Evolutionary conservation across 2,888 invertebrate genomes (phyloP), one percentile per base, ranked within the genome.

Genomic region (Drosophila lutescens): DNA sequence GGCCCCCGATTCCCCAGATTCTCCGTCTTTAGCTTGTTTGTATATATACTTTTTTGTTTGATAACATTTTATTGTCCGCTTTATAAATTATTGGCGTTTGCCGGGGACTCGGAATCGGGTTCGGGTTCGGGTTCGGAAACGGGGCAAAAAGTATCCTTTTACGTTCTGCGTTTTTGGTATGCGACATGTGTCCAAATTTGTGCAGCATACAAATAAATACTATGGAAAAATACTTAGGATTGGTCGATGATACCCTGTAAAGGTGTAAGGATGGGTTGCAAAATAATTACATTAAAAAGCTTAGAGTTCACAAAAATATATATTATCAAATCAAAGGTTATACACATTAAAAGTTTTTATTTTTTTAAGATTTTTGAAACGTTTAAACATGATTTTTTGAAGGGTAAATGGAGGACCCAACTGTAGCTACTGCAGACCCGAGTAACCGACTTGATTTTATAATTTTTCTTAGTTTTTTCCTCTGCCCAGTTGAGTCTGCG

Each of bases 61-160:
- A 82, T 88, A 86, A 88, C 86, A 86, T 89, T 86, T 89, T 82
- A 87, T 87, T 86, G 89, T 89, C 79, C 77, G 85, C 88, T 86
- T 86, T 84, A 84, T 84, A 84, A 84, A 84, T 84, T 87, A 87
- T 85, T 89, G 89, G 86, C 88, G 89, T 87, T 87, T 84, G 84
- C 40, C 57, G 26, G 15, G 58, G 46, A 43, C 34, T 69, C 43
- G 66, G 51, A 38, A 55, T 57, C 57, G 58, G 30, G 8, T 30
- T 30, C 30, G 26, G 26, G 6, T 26, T 26, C 26, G 7, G 66
- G 17, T 41, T 56, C 41, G 54, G 55, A 57, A 57, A 20, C 47
- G 56, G 60, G 57, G 57, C 77, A 83, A 87, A 87, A 87, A 79
- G 86, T 87, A 85, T 86, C 89, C 89, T 88, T 86, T 89, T 87